Evolutionary conservation across 2,888 invertebrate species (phyloP), one percentile per base, ranked within the genome.

Genomic region (Abrostola triplasia): DNA sequence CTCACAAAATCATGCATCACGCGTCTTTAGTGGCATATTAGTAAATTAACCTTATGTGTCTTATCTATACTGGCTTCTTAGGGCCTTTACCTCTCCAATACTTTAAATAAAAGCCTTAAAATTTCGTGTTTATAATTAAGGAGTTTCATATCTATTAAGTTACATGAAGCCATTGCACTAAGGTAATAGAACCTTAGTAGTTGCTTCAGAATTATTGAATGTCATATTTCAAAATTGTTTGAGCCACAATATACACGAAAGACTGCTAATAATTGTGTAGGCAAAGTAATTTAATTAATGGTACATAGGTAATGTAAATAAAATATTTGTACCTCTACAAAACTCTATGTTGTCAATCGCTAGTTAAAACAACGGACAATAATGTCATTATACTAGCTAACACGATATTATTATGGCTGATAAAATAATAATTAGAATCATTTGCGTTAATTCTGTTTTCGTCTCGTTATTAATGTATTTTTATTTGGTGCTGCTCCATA

Each of bases 221-320:
- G 4, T 44, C 44, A 12, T 13, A 44, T 12, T 41, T 59, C 47
- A 58, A 38, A 44, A 58, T 56, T 35, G 50, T 64, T 59, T 67
- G 47, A 76, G 66, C 64, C 66, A 73, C 64, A 64, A 24, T 57
- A 48, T 54, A 51, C 38, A 40, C 41, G 49, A 54, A 73, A 77
- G 77, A 77, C 77, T 73, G 76, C 61, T 71, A 54, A 35, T 66
- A 73, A 53, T 49, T 56, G n/a, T 63, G 56, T 64, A 62, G 48
- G 40, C 56, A 56, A 62, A 38, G 53, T 48, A 47, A 7, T 9
- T 9, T 47, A 13, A 41, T 13, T 13, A 50, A 37, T 12, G 42
- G 11, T 59, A 58, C 24, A 24, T 24, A 24, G 48, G 42, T 61
- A 70, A 70, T 49, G 57, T 61, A 70, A 66, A 70, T 70, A 52